These are phyloP conservation scores for Koerneria pararmatus DNA, from an alignment of 2,888 invertebrate species.

Conservation along the genomic window DNA sequence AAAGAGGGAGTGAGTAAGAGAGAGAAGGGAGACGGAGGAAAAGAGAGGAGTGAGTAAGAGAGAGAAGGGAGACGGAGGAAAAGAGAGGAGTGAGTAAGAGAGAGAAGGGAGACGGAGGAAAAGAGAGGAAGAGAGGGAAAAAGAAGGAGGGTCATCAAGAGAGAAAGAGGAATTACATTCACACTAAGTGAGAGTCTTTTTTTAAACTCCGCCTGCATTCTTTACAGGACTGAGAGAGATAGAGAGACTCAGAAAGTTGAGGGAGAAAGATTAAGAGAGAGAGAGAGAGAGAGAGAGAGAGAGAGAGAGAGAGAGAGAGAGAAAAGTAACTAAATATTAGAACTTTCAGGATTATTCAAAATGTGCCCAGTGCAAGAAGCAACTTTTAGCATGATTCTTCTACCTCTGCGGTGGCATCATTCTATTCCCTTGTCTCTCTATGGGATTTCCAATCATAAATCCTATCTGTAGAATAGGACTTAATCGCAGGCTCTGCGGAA, in stretches of 20 bases:
- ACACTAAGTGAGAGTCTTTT: background rate
- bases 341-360: too few relatives aligned
- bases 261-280: background rate
- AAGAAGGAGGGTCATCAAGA: background rate
- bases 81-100: background rate
- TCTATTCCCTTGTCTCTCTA: too few relatives aligned
- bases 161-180: background rate
- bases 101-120: background rate
- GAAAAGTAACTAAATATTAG: too few relatives aligned
- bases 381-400: too few relatives aligned
- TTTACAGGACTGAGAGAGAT: too few relatives aligned
- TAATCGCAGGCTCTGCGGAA: too few relatives aligned
- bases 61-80: background rate
- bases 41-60: background rate
- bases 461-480: too few relatives aligned
- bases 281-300: background rate
- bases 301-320: background rate
- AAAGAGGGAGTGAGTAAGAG: conserved; percentile 6
- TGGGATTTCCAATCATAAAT: too few relatives aligned
- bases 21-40: background rate
- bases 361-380: too few relatives aligned
- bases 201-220: background rate
- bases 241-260: background rate
- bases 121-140: background rate
- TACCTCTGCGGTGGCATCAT: too few relatives aligned